These are phyloP conservation scores for Chirona hameri DNA, from an alignment of 2,888 invertebrate genomes.

Conservation along the genomic window DNA sequence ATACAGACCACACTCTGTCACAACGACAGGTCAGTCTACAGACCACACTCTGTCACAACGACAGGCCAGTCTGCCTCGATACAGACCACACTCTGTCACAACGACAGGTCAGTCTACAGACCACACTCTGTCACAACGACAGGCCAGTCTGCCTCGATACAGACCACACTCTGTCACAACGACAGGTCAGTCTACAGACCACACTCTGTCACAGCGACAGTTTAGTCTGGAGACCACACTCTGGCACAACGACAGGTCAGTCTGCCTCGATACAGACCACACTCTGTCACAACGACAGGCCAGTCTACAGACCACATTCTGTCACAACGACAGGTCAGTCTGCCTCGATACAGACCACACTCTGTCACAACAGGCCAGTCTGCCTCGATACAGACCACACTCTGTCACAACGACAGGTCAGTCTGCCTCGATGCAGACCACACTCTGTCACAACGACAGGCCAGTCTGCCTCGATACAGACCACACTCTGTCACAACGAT, in stretches of 20 bases:
- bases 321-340: slow-evolving; percentile 57
- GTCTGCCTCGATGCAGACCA: slow-evolving; percentile 48
- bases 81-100: too few species aligned
- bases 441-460: slow-evolving; percentile 54
- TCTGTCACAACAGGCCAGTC: slow-evolving; percentile 51
- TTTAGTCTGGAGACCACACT: too few species aligned
- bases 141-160: too few species aligned
- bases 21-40: slow-evolving; percentile 56
- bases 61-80: slow-evolving; percentile 48
- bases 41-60: slow-evolving; percentile 52
- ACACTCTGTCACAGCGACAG: slow-evolving; percentile 54
- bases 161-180: too few species aligned
- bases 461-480: too few species aligned
- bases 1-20: too few species aligned
- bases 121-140: slow-evolving; percentile 53
- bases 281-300: slow-evolving; percentile 54
- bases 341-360: slow-evolving; percentile 48
- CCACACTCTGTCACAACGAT: too few species aligned
- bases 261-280: slow-evolving; percentile 48
- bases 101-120: slow-evolving; percentile 55
- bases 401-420: slow-evolving; percentile 57
- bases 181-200: slow-evolving; percentile 54
- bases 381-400: too few species aligned
- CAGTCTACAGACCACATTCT: too few species aligned
- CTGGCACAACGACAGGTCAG: slow-evolving; percentile 57